Conservation (phyloP, 2,888 invertebrate genomes). For the Iphiclides podalirius region DNA sequence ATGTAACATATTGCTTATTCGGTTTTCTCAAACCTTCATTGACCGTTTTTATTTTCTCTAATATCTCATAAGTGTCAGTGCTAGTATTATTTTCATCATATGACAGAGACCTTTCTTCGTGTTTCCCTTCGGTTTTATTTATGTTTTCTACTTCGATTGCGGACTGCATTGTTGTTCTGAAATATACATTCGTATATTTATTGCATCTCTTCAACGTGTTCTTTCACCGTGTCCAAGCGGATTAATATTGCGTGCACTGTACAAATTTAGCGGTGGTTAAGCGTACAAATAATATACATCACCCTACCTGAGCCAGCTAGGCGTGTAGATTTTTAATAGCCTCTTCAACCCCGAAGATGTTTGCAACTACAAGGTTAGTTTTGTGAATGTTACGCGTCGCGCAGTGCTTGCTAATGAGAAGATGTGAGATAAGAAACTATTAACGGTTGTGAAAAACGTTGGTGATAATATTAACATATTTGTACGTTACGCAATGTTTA, state of each 20-base stretch:
- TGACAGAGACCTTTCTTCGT: slow-evolving; percentile 42
- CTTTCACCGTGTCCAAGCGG: slow-evolving; percentile 36
- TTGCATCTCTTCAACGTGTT: neutral
- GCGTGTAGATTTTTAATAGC: slow-evolving; percentile 27
- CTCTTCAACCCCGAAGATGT: slow-evolving; percentile 28
- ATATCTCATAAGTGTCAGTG: slow-evolving; percentile 59
- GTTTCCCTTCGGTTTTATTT: slow-evolving; percentile 27
- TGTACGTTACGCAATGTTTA: neutral
- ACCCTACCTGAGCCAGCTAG: slow-evolving; percentile 64
- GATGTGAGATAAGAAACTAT: slow-evolving; percentile 18
- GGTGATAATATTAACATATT: neutral
- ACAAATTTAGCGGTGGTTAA: slow-evolving; percentile 27
- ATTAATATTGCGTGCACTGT: slow-evolving; percentile 34
- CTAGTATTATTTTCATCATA: slow-evolving; percentile 38
- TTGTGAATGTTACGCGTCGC: slow-evolving; percentile 20
- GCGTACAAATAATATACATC: slow-evolving; percentile 41
- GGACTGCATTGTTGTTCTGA: slow-evolving; percentile 41
- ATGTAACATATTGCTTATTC: slow-evolving; percentile 44
- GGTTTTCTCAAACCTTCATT: slow-evolving; percentile 70
- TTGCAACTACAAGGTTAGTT: slow-evolving; percentile 40
- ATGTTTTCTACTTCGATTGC: slow-evolving; percentile 28
- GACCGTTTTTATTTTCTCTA: slow-evolving; percentile 77
- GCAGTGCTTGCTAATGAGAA: slow-evolving; percentile 19
- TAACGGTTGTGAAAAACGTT: neutral
- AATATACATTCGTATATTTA: slow-evolving; percentile 27